Conservation (phyloP, 2,888 invertebrate species). For the Isoperla grammatica region DNA sequence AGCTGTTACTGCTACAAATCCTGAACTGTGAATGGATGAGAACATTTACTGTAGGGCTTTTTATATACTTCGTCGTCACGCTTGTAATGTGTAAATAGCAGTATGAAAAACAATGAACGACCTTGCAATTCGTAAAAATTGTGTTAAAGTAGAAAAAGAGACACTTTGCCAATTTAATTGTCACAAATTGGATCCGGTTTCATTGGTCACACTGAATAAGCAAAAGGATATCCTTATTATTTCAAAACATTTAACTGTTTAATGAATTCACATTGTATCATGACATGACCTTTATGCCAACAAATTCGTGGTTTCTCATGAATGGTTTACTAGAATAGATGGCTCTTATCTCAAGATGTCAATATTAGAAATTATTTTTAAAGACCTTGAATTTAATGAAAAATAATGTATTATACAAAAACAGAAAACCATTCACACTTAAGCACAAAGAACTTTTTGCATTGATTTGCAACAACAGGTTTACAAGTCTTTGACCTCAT, state of each 20-base stretch:
- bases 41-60: not conserved
- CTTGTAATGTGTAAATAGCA: not conserved
- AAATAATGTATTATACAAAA: no score
- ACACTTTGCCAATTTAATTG: slow-evolving; percentile 19
- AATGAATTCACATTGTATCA: no score
- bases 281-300: no score
- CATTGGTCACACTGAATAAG: slow-evolving; percentile 11
- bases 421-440: no score
- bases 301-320: no score
- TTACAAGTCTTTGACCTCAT: no score
- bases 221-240: slow-evolving; percentile 11
- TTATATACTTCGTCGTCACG: slow-evolving; percentile 3
- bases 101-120: slow-evolving; percentile 1
- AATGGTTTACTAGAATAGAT: no score
- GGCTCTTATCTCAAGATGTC: no score
- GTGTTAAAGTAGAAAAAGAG: not conserved
- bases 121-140: not conserved
- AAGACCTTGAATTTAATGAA: no score
- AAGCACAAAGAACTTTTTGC: no score
- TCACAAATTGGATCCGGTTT: slow-evolving; percentile 14
- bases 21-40: slow-evolving; percentile 7
- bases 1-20: not conserved
- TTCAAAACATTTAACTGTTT: slow-evolving; percentile 1
- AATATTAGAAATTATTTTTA: no score
- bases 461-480: no score